phyloP scores from a whole-genome alignment of 1,140 invertebrate genomes.

The Drosophila tani region DNA sequence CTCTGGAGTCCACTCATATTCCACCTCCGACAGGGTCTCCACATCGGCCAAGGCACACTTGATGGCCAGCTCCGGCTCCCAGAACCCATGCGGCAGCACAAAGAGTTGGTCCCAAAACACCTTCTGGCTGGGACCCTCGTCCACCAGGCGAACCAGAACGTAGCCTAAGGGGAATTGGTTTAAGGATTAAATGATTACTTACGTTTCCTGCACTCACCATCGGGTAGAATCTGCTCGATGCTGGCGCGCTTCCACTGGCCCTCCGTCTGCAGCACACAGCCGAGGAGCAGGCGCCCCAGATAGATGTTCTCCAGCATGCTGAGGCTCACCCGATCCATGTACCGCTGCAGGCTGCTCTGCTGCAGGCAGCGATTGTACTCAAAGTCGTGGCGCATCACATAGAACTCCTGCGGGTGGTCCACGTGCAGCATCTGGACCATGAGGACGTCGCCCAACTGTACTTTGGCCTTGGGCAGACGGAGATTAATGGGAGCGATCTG shows the following conservation, averaged over 20 bases:
- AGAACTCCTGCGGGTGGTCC: conserved; percentile 57
- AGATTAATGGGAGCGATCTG: conserved; percentile 12
- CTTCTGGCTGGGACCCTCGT: conserved; percentile 48
- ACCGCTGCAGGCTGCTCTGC: conserved; percentile 8
- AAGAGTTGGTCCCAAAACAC: conserved; percentile 62
- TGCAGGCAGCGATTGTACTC: background rate
- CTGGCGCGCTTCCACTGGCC: conserved; percentile 65
- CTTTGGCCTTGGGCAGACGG: conserved; percentile 10
- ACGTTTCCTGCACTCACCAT: conserved; percentile 35
- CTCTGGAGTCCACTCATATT: conserved; percentile 60
- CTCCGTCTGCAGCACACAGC: conserved; percentile 48
- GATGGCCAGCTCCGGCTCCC: conserved; percentile 37
- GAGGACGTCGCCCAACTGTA: conserved; percentile 14
- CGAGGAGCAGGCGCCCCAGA: conserved; percentile 46
- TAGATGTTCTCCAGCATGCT: conserved; percentile 50
- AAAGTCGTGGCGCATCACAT: conserved; percentile 47
- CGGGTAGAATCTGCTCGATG: conserved; percentile 49
- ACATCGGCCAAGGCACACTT: conserved; percentile 70
- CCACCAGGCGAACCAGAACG: conserved; percentile 64
- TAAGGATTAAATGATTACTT: background rate
- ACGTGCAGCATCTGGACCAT: conserved; percentile 60
- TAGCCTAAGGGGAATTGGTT: conserved; percentile 24
- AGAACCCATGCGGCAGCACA: conserved; percentile 48
- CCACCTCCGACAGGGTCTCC: conserved; percentile 57
- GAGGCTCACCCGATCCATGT: conserved; percentile 32